These are phyloP conservation scores for Crypturellus undulatus DNA, from an alignment of 2,113 vertebrate species.

Conservation along the genomic window DNA sequence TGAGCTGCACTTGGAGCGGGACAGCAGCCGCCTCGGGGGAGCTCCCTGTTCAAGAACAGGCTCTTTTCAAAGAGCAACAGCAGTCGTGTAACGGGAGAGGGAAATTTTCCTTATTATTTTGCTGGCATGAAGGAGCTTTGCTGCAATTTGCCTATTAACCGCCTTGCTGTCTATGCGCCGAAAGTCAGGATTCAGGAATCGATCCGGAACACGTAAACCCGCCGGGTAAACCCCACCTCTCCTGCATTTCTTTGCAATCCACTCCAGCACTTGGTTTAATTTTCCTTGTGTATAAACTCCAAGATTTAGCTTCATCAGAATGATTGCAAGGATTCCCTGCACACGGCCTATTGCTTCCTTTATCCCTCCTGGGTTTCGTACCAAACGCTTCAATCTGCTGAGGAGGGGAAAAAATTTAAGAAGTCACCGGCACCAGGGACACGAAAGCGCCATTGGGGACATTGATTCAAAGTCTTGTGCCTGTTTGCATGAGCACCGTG, in stretches of 20 bases:
- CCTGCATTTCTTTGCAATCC: slow-evolving; percentile 67
- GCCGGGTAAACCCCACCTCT: slow-evolving; percentile 23
- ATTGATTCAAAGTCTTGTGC: not conserved
- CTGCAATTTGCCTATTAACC: not conserved
- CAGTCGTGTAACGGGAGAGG: rapidly evolving
- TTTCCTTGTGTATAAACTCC: slow-evolving; percentile 69
- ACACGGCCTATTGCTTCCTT: slow-evolving; percentile 20
- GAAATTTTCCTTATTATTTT: rapidly evolving
- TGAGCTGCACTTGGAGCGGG: not conserved
- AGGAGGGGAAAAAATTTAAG: not conserved
- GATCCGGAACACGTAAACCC: no score
- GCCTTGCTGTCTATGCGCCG: rapidly evolving
- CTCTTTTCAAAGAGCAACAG: not conserved
- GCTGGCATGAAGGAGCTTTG: not conserved
- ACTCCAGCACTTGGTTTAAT: slow-evolving; percentile 70
- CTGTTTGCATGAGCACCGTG: not conserved
- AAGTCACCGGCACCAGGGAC: not conserved
- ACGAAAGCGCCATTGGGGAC: not conserved
- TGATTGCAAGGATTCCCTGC: slow-evolving; percentile 55
- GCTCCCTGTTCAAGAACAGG: not conserved
- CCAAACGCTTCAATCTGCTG: not conserved
- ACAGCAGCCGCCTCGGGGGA: not conserved
- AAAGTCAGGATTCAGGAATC: no score
- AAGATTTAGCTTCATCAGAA: slow-evolving; percentile 62
- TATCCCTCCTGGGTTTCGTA: slow-evolving; percentile 27